Base-by-base conservation (phyloP, 2,888 invertebrate species). In the Melinaea marsaeus region DNA sequence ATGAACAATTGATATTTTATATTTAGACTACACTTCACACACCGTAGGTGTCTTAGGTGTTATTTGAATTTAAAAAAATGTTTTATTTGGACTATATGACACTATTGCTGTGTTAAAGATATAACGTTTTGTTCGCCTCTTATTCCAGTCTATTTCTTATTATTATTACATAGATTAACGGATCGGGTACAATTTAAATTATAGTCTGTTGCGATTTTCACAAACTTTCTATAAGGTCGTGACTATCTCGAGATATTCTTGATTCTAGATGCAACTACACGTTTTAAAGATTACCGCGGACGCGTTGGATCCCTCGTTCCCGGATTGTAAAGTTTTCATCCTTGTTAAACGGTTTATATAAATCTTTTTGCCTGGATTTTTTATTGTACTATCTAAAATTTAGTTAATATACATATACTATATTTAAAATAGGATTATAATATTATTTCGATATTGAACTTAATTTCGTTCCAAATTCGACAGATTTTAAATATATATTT, bases 171-270 rank as follows among this genome's bases (percentile, higher is more conserved):
- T 33, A 9, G 37, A 60, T 63, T 57, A 42, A 51, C 37, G 34
- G 22, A 59, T 59, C 59, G 42, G 48, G 35, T 48, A 66, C 54
- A 54, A 61, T 67, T 58, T 59, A 66, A 68, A 69, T 71, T 66
- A 66, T 61, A 62, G 63, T 62, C 65, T 61, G 58, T 33, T 63
- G 62, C 55, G 51, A 55, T 61, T 68, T 64, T 62, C 66, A 32
- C 68, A 60, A 66, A 71, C 76, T 77, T 75, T 77, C 77, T 75
- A 74, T 72, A 66, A 67, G 64, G 46, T 77, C 74, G 75, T 75
- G 74, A 76, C 76, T 69, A 63, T 71, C 70, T 55, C 65, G 64
- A 68, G 68, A 68, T 69, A 69, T 69, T 73, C 71, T 68, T 58
- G 59, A 68, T 63, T 67, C 69, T 74, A 72, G 72, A 68, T 69